Conservation (phyloP, 2,888 invertebrate genomes). For the Oligia fasciuncula region DNA sequence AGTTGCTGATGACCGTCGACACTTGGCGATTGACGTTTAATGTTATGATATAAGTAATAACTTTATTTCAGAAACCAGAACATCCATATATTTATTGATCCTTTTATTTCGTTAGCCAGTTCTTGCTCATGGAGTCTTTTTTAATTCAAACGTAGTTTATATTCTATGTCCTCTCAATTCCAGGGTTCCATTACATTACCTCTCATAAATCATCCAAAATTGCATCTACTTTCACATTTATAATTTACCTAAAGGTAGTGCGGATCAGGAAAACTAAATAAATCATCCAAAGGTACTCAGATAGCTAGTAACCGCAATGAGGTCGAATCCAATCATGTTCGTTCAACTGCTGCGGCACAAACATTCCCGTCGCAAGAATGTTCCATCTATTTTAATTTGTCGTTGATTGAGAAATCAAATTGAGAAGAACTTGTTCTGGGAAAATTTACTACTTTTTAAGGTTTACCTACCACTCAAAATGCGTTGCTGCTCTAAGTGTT, state of each 20-base stretch:
- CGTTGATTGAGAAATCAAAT: slow-evolving; percentile 17
- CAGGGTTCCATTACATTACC: slow-evolving; percentile 1
- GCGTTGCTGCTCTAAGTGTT: background rate
- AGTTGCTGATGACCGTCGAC: background rate
- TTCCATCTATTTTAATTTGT: slow-evolving; percentile 15
- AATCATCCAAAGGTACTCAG: slow-evolving; percentile 32
- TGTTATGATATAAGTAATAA: background rate
- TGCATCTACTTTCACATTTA: slow-evolving; percentile 19
- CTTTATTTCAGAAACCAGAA: too few species aligned
- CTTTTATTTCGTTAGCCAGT: background rate
- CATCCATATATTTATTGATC: too few species aligned
- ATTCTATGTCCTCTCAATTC: background rate
- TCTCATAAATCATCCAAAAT: slow-evolving; percentile 1
- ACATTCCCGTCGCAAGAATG: slow-evolving; percentile 29
- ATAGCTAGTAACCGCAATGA: slow-evolving; percentile 42
- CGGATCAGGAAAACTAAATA: slow-evolving; percentile 37
- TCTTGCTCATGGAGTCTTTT: background rate
- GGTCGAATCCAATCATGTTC: slow-evolving; percentile 34
- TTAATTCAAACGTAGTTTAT: background rate
- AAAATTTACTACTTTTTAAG: background rate
- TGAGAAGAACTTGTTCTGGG: background rate
- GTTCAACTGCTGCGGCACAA: slow-evolving; percentile 14
- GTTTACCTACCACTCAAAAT: too few species aligned
- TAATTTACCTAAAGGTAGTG: slow-evolving; percentile 12
- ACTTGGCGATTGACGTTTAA: too few species aligned